Base-by-base conservation (phyloP, 64 coral and sea anemone genomes). In the Dendrophyllia cribrosa region DNA sequence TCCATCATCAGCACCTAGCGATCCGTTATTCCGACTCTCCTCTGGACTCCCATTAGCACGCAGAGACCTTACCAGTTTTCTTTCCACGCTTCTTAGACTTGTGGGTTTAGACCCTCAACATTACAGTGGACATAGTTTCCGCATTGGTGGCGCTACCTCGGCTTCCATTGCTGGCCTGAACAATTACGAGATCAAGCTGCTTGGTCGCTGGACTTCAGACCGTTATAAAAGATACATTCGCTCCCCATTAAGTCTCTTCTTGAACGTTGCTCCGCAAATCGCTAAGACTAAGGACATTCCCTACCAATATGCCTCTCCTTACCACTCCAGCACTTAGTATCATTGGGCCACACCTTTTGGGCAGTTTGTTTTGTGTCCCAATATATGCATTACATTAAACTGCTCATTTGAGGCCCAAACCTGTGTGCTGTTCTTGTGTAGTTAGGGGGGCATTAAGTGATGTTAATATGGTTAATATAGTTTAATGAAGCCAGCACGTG, bases 251-350 rank as follows among this genome's bases (percentile, higher is more conserved):
- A 56, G 53, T 56, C 59, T 6, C 51, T 43, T 12, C 51, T 7
- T 14, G 15, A 52, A 14, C 6, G 20, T 48, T 8, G 9, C 59
- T 6, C 51, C 51, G 8, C 70, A 24, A 43, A 88, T 88, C 14
- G 23, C 87, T 8, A 6, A 52, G 23, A 88, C 72, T 44, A 10
- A 75, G 10, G 43, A 1, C 25, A 76, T 66, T 1, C 15, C 71
- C 0, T 88, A 88, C 14, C 87, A 88, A 76, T 88, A 77, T 66
- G 87, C 87, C 24, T 43, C 51, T 46, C 59, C 87, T 63, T 88
- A 60, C 59, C 71, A n/a, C 26, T n/a, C 23, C 7, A 15, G 58
- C n/a, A 58, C 11, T 65, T 19, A 88, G 2, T 74, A n/a, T 1
- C 44, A 23, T 23, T 88, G 86, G 87, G 72, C 74, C 58, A 88